phyloP scores from a whole-genome alignment of 2,797 vertebrate genomes.

The Chiroxiphia lanceolata region DNA sequence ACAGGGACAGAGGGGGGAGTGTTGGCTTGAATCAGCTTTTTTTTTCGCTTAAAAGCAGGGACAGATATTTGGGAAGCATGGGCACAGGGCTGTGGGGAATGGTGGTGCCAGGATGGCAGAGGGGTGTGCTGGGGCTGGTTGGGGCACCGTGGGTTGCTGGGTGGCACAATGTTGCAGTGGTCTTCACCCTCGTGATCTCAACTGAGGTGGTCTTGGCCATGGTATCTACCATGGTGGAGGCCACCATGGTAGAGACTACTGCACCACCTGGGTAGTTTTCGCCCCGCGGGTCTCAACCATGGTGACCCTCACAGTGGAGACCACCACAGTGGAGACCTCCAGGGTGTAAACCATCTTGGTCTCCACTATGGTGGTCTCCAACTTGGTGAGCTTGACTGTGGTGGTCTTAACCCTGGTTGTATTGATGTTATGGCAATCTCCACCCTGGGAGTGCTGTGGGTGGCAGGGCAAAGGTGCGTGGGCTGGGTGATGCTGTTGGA shows the following conservation, averaged over 20 bases:
- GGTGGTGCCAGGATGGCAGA: rapidly evolving
- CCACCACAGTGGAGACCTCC: neutral
- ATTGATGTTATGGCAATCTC: neutral
- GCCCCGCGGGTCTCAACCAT: rapidly evolving
- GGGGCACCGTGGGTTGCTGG: neutral
- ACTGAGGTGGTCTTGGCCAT: neutral
- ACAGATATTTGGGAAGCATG: neutral
- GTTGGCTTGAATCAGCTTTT: neutral
- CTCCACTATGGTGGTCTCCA: neutral
- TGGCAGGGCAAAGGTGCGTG: neutral
- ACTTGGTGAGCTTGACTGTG: rapidly evolving
- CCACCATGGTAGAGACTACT: neutral
- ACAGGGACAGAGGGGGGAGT: neutral
- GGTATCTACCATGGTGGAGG: neutral
- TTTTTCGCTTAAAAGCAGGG: neutral
- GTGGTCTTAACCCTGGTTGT: rapidly evolving
- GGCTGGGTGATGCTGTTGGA: neutral
- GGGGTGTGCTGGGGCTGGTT: neutral
- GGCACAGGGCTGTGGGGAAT: neutral
- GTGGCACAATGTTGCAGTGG: neutral
- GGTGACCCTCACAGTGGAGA: neutral
- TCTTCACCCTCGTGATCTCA: neutral
- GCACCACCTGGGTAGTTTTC: no score
- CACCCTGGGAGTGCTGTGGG: neutral
- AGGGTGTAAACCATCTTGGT: no score